phyloP scores from a whole-genome alignment of 92 coral and sea anemone species.

The Parazoanthus swiftii region DNA sequence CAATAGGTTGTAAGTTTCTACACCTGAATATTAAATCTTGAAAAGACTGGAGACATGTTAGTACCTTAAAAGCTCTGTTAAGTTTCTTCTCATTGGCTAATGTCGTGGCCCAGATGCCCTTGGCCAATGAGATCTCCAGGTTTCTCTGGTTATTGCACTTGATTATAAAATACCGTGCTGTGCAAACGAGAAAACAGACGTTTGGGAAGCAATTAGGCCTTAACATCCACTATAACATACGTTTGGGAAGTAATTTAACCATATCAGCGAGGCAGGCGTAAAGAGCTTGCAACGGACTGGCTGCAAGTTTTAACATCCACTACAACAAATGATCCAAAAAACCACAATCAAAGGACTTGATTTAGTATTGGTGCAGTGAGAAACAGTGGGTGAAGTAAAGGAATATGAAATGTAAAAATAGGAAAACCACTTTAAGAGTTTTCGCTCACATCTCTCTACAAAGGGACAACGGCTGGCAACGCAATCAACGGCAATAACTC shows the following conservation, averaged over 20 bases:
- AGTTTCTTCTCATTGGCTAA: constrained; percentile 96
- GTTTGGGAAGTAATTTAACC: too few species aligned
- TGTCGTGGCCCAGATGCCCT: constrained; percentile 99
- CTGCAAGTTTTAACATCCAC: too few species aligned
- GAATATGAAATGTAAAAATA: neutral
- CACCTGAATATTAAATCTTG: neutral
- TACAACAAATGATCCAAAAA: too few species aligned
- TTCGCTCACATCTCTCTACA: neutral
- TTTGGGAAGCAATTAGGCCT: too few species aligned
- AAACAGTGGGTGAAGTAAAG: neutral
- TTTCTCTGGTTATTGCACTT: constrained; percentile 98
- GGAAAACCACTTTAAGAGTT: too few species aligned
- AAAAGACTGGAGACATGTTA: neutral
- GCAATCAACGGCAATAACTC: neutral
- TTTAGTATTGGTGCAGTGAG: too few species aligned
- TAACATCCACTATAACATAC: too few species aligned
- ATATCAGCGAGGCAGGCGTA: neutral
- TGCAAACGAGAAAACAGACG: neutral
- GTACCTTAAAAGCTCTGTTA: constrained; percentile 89
- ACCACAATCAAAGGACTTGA: too few species aligned
- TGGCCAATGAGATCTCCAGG: constrained; percentile 90
- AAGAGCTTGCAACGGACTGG: too few species aligned
- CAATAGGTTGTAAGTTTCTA: too few species aligned
- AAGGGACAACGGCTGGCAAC: neutral
- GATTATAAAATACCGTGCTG: constrained; percentile 97